Evolutionary conservation across 2,888 invertebrate genomes (phyloP).

Genomic region (Seira musarum): DNA sequence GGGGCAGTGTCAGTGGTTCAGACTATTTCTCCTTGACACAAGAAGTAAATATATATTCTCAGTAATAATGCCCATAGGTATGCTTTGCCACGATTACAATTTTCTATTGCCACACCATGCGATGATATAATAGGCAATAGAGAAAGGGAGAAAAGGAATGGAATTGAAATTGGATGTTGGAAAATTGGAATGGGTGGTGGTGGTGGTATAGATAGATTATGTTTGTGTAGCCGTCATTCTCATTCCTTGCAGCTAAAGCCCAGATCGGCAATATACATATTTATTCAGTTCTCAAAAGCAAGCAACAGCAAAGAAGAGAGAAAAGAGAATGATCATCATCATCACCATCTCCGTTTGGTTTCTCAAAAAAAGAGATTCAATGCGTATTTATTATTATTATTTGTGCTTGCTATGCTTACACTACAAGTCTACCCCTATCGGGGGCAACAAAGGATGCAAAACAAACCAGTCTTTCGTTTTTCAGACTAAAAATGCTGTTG

Average conservation of each 20-base stretch:
- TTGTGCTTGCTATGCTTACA: background rate
- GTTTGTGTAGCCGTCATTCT: slow-evolving; percentile 22
- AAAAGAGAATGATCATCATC: slow-evolving; percentile 1
- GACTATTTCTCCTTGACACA: background rate
- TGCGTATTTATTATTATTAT: slow-evolving; percentile 10
- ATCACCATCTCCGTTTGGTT: background rate
- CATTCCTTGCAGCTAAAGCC: slow-evolving; percentile 1
- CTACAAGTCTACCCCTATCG: background rate
- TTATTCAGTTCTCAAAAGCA: background rate
- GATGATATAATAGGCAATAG: slow-evolving; percentile 58
- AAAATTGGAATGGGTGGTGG: slow-evolving; percentile 62
- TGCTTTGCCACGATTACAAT: slow-evolving; percentile 60
- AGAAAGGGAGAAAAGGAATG: slow-evolving; percentile 51
- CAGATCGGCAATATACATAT: slow-evolving; percentile 6
- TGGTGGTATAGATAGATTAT: slow-evolving; percentile 24
- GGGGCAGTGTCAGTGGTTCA: background rate
- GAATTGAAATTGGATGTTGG: slow-evolving; percentile 63
- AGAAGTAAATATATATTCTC: slow-evolving; percentile 38
- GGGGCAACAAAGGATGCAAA: background rate
- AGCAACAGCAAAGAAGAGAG: background rate
- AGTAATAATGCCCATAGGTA: slow-evolving; percentile 63
- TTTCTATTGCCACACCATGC: slow-evolving; percentile 56
- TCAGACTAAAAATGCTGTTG: slow-evolving; percentile 45
- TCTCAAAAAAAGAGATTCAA: slow-evolving; percentile 10
- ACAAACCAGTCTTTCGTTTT: slow-evolving; percentile 10